These are phyloP conservation scores for Crocodylus rhombifer DNA, from an alignment of 2,797 vertebrate species.

Conservation along the genomic window DNA sequence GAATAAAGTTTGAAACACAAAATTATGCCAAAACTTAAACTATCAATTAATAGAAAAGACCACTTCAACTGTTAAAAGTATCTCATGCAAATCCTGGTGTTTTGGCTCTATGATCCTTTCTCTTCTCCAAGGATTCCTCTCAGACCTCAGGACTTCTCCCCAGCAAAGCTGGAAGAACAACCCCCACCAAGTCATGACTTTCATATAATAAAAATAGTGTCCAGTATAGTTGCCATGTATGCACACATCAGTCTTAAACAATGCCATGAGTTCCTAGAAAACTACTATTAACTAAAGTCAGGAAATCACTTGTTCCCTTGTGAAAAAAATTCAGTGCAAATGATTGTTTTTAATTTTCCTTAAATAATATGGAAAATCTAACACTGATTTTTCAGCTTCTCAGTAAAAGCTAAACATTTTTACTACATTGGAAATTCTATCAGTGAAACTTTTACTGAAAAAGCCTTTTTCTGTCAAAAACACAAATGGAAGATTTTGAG, in stretches of 20 bases:
- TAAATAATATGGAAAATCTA: background rate
- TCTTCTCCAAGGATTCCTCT: background rate
- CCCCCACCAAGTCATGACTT: background rate
- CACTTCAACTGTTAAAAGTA: too few species aligned
- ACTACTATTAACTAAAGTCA: background rate
- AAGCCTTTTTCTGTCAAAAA: background rate
- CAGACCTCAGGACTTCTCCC: background rate
- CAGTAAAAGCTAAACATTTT: too few species aligned
- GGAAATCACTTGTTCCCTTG: background rate
- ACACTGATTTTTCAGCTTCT: too few species aligned
- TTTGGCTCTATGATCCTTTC: background rate
- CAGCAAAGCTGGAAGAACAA: background rate
- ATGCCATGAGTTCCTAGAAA: background rate
- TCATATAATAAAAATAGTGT: background rate
- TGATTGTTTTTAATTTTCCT: background rate
- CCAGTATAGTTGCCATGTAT: background rate
- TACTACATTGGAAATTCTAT: too few species aligned
- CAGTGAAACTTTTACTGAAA: background rate
- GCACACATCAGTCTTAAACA: background rate
- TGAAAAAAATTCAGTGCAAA: background rate
- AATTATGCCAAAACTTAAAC: background rate
- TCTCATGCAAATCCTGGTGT: background rate
- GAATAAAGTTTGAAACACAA: background rate
- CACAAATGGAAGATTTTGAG: background rate
- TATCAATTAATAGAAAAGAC: background rate